These are phyloP conservation scores for Drosophila oshimai DNA, from an alignment of 1,140 invertebrate species.

Conservation along the genomic window DNA sequence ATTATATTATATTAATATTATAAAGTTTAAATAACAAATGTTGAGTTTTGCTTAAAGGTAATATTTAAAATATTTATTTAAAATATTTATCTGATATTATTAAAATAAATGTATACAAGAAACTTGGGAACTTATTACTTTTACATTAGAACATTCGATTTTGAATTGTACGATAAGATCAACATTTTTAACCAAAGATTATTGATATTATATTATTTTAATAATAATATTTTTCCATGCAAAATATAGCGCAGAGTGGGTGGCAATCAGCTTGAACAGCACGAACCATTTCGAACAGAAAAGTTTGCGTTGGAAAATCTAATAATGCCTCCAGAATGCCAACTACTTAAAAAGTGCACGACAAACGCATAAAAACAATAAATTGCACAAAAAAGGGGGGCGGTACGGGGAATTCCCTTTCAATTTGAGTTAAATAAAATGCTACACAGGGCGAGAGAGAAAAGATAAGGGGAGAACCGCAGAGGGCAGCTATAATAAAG, in stretches of 20 bases:
- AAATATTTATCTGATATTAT: too few relatives aligned
- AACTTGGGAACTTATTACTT: too few relatives aligned
- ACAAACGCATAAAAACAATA: constrained; percentile 81
- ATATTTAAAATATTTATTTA: too few relatives aligned
- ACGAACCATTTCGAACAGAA: constrained; percentile 29
- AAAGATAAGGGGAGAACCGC: constrained; percentile 9
- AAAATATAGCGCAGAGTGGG: background rate
- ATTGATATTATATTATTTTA: too few relatives aligned
- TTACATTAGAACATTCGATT: too few relatives aligned
- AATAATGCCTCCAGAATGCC: constrained; percentile 64
- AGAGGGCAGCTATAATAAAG: constrained; percentile 51
- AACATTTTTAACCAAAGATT: too few relatives aligned
- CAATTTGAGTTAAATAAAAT: constrained; percentile 69
- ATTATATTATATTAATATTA: too few relatives aligned
- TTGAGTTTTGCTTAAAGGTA: too few relatives aligned
- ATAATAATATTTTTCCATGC: background rate
- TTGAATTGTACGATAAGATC: too few relatives aligned
- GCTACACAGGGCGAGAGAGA: background rate
- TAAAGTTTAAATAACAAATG: too few relatives aligned
- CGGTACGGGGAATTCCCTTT: constrained; percentile 27
- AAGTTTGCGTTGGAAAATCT: constrained; percentile 62
- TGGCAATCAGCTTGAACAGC: constrained; percentile 52
- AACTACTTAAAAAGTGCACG: constrained; percentile 78
- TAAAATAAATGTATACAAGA: too few relatives aligned
- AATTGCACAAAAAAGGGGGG: constrained; percentile 60